phyloP scores from a whole-genome alignment of 1,140 invertebrate species.

The Papilio glaucus region DNA sequence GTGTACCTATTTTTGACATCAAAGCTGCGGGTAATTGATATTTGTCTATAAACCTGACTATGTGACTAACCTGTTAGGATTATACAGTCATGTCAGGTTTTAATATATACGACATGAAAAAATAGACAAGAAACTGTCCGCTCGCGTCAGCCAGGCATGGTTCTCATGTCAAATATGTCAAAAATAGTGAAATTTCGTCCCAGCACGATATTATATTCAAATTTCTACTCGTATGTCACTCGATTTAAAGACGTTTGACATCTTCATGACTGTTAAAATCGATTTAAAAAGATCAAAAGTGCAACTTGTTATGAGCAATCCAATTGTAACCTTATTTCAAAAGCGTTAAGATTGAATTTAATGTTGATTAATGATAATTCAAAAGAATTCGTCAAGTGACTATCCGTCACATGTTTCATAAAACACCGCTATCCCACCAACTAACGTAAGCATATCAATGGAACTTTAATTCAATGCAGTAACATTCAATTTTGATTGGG shows the following conservation, averaged over 20 bases:
- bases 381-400: conserved; percentile 76
- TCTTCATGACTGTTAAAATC: conserved; percentile 61
- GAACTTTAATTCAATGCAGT: conserved; percentile 39
- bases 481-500: conserved; percentile 45
- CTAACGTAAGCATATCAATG: conserved; percentile 34
- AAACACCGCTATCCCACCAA: conserved; percentile 53
- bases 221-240: conserved; percentile 72
- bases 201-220: conserved; percentile 78
- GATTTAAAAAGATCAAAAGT: conserved; percentile 41
- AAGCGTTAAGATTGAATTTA: conserved; percentile 39
- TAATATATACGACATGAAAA: conserved; percentile 45
- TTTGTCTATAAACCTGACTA: too few relatives aligned
- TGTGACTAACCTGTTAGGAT: too few relatives aligned
- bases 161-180: conserved; percentile 60
- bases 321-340: conserved; percentile 41
- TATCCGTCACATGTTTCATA: conserved; percentile 67
- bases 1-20: too few relatives aligned
- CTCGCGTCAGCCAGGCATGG: conserved; percentile 45
- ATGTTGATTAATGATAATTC: conserved; percentile 50
- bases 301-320: background rate
- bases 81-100: too few relatives aligned
- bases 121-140: conserved; percentile 45
- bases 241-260: conserved; percentile 68
- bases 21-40: too few relatives aligned
- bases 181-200: conserved; percentile 70